A percentile compares a stretch with the other conserved stretches of the same genome.
These are phyloP conservation scores for Agrypnia vestita DNA, from an alignment of 1,140 invertebrate genomes.

Conservation along the genomic window DNA sequence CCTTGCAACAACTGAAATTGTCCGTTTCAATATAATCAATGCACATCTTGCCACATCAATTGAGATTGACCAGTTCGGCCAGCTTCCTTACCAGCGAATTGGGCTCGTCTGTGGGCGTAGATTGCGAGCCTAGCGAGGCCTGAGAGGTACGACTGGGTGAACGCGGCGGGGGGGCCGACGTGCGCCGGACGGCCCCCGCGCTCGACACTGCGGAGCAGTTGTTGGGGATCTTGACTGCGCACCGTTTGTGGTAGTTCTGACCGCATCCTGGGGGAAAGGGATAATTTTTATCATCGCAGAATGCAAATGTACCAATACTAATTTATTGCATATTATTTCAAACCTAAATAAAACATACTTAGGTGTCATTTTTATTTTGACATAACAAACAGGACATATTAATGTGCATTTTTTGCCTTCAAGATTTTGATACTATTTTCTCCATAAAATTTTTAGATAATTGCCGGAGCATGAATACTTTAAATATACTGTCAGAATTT, in stretches of 20 bases:
- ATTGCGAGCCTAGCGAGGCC: slow-evolving; percentile 56
- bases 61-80: slow-evolving; percentile 69
- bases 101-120: slow-evolving; percentile 60
- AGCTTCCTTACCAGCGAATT: slow-evolving; percentile 72
- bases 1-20: too few relatives aligned
- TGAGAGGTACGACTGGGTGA: slow-evolving; percentile 76
- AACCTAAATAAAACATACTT: too few relatives aligned
- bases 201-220: slow-evolving; percentile 84
- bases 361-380: too few relatives aligned
- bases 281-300: too few relatives aligned
- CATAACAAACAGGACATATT: neutral
- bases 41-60: slow-evolving; percentile 44
- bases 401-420: too few relatives aligned
- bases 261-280: slow-evolving; percentile 84
- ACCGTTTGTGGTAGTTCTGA: slow-evolving; percentile 98
- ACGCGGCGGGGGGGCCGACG: slow-evolving; percentile 73
- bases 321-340: too few relatives aligned
- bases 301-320: too few relatives aligned
- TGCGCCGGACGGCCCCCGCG: slow-evolving; percentile 65
- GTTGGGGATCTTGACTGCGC: slow-evolving; percentile 98
- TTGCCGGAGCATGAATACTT: too few relatives aligned
- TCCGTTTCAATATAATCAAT: too few relatives aligned
- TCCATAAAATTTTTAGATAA: too few relatives aligned
- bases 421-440: too few relatives aligned
- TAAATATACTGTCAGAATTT: too few relatives aligned